Base-by-base conservation (phyloP, 1,140 invertebrate species). In the Heliconius eleuchia region DNA sequence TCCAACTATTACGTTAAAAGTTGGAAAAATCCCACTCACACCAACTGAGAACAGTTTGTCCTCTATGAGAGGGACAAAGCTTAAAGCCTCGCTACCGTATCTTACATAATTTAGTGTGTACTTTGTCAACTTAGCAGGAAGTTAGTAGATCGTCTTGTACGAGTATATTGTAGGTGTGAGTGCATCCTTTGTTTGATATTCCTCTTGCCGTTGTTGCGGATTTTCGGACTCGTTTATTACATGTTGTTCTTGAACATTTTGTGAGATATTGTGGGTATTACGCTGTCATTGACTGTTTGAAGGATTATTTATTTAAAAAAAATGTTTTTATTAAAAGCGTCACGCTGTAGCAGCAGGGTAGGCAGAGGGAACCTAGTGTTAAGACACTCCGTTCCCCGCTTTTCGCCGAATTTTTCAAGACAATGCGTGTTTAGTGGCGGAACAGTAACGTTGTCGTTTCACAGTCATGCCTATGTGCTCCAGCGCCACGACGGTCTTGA, bases 41-140 rank as follows among this genome's bases (percentile, higher is more conserved):
- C 46, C 70, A 60, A 74, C 60, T 74, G 30, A 23, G 71, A 19
- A 50, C 77, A 74, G 73, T 75, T 74, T 74, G 71, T 71, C 16
- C 73, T 76, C 57, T 46, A 72, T 66, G 27, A 42, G 73, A 75
- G 74, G 73, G 42, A 30, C 13, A 75, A 76, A 39, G 74, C 76
- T 72, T 76, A 76, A 76, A 80, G 74, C 78, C 76, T 80, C 74
- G 50, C 60, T 76, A 66, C 57, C 78, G 73, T 80, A 80, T 74
- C 73, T 74, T 80, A 74, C 74, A 75, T 80, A 80, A 80, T 80
- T 80, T 80, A 80, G 70, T 74, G 74, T 80, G 50, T 80, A 80
- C 74, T 80, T 80, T 76, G 78, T 79, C 78, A 79, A 79, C 55
- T 74, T 79, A 50, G 55, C 57, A 46, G n/a, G 23, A 50, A 74